phyloP scores from a whole-genome alignment of 1,140 invertebrate genomes.

The Pachypeltis micranthus region DNA sequence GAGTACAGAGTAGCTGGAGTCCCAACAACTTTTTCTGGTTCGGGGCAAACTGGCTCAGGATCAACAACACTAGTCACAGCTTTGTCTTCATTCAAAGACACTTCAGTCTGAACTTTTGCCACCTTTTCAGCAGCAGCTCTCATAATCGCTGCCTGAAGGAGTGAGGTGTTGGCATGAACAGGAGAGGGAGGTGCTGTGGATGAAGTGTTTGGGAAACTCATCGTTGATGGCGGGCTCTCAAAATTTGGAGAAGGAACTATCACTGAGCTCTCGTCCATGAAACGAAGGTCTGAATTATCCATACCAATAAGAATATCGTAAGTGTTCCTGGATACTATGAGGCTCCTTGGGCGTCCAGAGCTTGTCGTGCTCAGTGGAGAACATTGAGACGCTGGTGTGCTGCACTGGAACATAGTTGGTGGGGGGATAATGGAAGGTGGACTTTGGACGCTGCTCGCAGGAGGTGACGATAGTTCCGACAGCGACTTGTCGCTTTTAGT shows the following conservation, averaged over 20 bases:
- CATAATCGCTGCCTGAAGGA: constrained; percentile 55
- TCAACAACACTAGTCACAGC: constrained; percentile 44
- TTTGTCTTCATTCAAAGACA: constrained; percentile 46
- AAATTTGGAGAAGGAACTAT: constrained; percentile 60
- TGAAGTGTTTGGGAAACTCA: constrained; percentile 37
- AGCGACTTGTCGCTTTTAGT: constrained; percentile 19
- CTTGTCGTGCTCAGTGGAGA: constrained; percentile 38
- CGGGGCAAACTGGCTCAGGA: constrained; percentile 30
- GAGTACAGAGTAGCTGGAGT: constrained; percentile 24
- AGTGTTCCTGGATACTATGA: constrained; percentile 40
- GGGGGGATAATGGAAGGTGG: constrained; percentile 50
- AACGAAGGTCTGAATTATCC: constrained; percentile 67
- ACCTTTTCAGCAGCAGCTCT: constrained; percentile 48
- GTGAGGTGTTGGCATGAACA: constrained; percentile 39
- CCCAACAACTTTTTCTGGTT: constrained; percentile 12
- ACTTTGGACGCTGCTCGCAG: constrained; percentile 33
- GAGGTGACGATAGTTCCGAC: constrained; percentile 33
- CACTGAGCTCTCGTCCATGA: constrained; percentile 82
- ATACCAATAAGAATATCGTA: constrained; percentile 64
- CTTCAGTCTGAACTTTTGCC: constrained; percentile 57
- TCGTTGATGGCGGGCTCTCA: constrained; percentile 55
- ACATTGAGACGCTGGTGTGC: constrained; percentile 46
- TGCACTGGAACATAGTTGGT: constrained; percentile 56
- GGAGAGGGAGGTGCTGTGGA: constrained; percentile 33
- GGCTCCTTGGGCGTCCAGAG: constrained; percentile 43